Conservation (phyloP, 2,113 vertebrate species). For the Sylvia atricapilla region DNA sequence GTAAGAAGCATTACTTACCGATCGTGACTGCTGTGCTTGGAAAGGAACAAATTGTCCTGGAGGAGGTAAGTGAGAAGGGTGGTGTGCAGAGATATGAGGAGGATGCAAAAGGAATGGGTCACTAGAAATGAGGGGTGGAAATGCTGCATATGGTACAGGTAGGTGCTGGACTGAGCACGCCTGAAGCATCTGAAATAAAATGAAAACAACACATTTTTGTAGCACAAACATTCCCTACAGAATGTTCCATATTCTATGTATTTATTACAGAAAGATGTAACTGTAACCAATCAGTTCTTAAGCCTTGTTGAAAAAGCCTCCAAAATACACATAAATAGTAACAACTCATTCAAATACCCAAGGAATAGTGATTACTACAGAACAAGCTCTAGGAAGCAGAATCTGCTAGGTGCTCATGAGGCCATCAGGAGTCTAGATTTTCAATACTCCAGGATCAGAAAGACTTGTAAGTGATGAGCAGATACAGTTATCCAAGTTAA, state of each 20-base stretch:
- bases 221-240: not conserved
- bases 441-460: not conserved
- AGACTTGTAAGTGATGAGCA: not conserved
- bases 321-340: not conserved
- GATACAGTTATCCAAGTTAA: not conserved
- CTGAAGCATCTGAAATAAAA: conserved; percentile 88
- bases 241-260: not conserved
- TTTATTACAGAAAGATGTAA: not conserved
- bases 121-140: conserved; percentile 92
- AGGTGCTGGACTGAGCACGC: conserved; percentile 96
- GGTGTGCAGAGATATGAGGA: conserved; percentile 88
- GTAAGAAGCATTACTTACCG: conserved; percentile 78
- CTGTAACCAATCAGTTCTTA: not conserved
- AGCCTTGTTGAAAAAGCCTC: not conserved
- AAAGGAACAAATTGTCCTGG: conserved; percentile 95
- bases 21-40: conserved; percentile 93
- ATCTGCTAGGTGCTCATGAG: not conserved
- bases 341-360: not conserved
- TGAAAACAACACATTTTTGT: not conserved
- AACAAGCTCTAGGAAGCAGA: not conserved
- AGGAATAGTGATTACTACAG: not conserved
- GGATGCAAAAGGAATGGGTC: conserved; percentile 94
- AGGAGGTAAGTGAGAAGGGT: conserved; percentile 88
- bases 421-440: not conserved
- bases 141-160: conserved; percentile 92